Percentiles rank a stretch among this genome's conserved stretches.
These are phyloP conservation scores for Gambusia holbrooki DNA, from an alignment of 2,113 vertebrate species.

Conservation along the genomic window DNA sequence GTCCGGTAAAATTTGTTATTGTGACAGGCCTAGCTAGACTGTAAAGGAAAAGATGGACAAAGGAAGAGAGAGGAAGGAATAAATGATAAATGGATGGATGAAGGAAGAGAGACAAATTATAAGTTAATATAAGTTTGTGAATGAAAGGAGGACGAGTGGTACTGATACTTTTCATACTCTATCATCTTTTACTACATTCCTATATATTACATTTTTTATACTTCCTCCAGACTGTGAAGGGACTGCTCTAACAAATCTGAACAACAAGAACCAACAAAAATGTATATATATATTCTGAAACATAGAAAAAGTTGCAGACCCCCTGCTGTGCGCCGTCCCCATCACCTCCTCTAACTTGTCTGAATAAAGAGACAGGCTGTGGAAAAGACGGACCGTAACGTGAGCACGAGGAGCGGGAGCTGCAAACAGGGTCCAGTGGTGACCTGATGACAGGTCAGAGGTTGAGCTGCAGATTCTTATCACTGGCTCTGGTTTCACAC, in stretches of 20 bases:
- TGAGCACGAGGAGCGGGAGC: conserved; percentile 72
- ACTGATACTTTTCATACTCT: no score
- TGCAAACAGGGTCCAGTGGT: conserved; percentile 69
- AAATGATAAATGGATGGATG: no score
- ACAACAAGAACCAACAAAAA: background rate
- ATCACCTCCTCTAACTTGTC: background rate
- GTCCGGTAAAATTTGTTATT: no score
- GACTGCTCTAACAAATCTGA: background rate
- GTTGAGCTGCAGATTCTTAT: conserved; percentile 83
- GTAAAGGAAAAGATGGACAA: no score
- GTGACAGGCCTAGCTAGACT: no score
- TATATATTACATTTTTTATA: no score
- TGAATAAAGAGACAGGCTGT: conserved; percentile 9
- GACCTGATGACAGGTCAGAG: conserved; percentile 82
- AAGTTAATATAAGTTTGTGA: no score
- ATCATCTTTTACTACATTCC: no score
- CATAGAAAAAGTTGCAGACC: background rate
- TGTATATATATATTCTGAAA: background rate
- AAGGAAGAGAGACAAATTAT: no score
- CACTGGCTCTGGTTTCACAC: conserved; percentile 81
- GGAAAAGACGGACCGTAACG: conserved; percentile 63
- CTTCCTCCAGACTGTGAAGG: background rate
- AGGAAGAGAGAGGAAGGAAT: no score
- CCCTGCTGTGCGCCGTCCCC: conserved; percentile 7
- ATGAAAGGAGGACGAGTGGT: no score